Evolutionary conservation across 2,113 vertebrate species (phyloP).

Genomic region (Motacilla alba): DNA sequence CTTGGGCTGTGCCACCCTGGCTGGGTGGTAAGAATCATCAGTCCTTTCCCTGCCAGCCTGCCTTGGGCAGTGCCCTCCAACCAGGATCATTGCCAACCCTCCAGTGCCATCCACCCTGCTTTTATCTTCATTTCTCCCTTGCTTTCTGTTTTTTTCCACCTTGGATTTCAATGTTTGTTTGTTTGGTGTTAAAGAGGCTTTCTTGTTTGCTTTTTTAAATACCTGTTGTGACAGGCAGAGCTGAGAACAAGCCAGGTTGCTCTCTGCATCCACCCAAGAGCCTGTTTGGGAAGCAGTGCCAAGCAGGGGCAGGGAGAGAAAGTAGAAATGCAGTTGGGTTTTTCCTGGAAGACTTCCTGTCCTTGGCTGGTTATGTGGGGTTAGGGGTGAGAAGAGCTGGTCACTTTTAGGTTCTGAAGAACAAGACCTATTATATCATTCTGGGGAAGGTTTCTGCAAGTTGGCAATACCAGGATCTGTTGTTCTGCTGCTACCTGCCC

Average conservation of each 20-base stretch:
- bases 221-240: constrained; percentile 21
- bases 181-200: background rate
- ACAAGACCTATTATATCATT: background rate
- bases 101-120: background rate
- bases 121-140: background rate
- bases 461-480: background rate
- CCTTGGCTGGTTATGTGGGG: fast-evolving
- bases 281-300: background rate
- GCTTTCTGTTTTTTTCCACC: background rate
- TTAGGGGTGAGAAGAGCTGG: background rate
- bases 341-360: background rate
- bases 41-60: background rate
- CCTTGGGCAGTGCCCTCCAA: background rate
- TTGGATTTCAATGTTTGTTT: background rate
- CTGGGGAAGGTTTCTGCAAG: background rate
- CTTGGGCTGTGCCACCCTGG: background rate
- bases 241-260: background rate
- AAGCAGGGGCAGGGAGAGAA: background rate
- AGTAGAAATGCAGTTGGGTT: background rate
- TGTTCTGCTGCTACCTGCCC: background rate
- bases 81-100: background rate
- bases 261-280: background rate
- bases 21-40: background rate
- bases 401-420: background rate
- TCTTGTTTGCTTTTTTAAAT: background rate